These are phyloP conservation scores for Schizaphis graminum DNA, from an alignment of 2,888 invertebrate species.

Conservation along the genomic window DNA sequence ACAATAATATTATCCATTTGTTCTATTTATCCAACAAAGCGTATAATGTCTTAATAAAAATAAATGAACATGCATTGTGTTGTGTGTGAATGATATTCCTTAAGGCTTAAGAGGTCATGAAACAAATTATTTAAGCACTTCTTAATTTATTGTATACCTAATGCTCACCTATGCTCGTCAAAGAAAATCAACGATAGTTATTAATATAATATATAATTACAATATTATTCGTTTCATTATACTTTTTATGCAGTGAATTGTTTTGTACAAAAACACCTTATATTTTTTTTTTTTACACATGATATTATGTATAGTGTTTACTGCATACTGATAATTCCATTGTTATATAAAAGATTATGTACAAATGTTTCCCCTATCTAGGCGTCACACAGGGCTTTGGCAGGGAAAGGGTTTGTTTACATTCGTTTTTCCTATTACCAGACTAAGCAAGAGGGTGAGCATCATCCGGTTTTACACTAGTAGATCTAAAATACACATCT, in stretches of 20 bases:
- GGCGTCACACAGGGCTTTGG: neutral
- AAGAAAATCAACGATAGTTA: too few relatives aligned
- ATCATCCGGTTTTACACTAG: neutral
- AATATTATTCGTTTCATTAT: too few relatives aligned
- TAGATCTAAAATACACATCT: too few relatives aligned
- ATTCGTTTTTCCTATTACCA: neutral
- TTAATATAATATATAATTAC: too few relatives aligned
- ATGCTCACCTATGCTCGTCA: too few relatives aligned
- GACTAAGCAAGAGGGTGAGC: neutral
- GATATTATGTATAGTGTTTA: neutral
- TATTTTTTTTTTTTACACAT: neutral
- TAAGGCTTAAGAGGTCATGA: neutral
- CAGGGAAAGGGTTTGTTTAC: neutral
- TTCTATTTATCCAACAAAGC: neutral
- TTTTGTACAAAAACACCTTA: neutral
- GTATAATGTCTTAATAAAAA: neutral
- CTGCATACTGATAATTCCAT: neutral
- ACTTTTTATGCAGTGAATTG: neutral
- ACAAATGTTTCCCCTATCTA: neutral
- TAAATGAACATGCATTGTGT: neutral
- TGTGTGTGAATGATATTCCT: neutral
- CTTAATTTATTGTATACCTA: too few relatives aligned
- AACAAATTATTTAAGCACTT: too few relatives aligned
- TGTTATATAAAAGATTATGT: neutral
- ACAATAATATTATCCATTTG: neutral